Percentiles rank a stretch among this genome's conserved stretches.
phyloP scores from a whole-genome alignment of 2,113 vertebrate genomes.

The Boleophthalmus pectinirostris region DNA sequence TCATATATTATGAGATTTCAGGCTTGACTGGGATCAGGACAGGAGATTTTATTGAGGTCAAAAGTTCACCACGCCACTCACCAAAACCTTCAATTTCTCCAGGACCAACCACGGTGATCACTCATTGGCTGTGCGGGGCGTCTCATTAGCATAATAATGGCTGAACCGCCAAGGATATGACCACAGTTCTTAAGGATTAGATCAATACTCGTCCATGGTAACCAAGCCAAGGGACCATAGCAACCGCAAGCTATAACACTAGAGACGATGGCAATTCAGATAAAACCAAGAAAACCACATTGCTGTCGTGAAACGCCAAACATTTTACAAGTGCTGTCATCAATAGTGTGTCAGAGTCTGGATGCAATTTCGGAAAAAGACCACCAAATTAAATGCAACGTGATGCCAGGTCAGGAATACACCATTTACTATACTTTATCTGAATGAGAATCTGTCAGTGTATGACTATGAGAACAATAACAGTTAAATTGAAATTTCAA shows the following conservation, averaged over 20 bases:
- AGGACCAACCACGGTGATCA: slow-evolving; percentile 50
- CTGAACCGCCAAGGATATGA: slow-evolving; percentile 53
- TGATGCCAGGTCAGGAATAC: slow-evolving; percentile 22
- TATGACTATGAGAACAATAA: slow-evolving; percentile 20
- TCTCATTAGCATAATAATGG: slow-evolving; percentile 71
- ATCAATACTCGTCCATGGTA: slow-evolving; percentile 59
- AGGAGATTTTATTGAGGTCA: slow-evolving; percentile 54
- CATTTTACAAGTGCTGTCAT: slow-evolving; percentile 29
- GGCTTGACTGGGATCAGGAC: slow-evolving; percentile 35
- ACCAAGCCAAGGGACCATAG: slow-evolving; percentile 48
- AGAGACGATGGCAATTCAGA: slow-evolving; percentile 26
- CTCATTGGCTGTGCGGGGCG: slow-evolving; percentile 49
- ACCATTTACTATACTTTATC: not conserved
- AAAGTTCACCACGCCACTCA: slow-evolving; percentile 55
- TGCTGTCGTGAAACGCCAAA: slow-evolving; percentile 4
- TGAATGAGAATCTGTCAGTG: not conserved
- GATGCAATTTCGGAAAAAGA: slow-evolving; percentile 31
- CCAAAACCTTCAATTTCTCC: slow-evolving; percentile 54
- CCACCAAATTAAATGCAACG: slow-evolving; percentile 29
- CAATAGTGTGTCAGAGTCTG: slow-evolving; percentile 7
- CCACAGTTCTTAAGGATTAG: slow-evolving; percentile 54
- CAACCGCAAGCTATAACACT: slow-evolving; percentile 49
- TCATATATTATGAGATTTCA: slow-evolving; percentile 19
- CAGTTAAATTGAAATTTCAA: slow-evolving; percentile 34
- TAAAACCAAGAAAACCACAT: slow-evolving; percentile 25